Conservation (phyloP, 2,888 invertebrate genomes). For the Melipona beecheii region DNA sequence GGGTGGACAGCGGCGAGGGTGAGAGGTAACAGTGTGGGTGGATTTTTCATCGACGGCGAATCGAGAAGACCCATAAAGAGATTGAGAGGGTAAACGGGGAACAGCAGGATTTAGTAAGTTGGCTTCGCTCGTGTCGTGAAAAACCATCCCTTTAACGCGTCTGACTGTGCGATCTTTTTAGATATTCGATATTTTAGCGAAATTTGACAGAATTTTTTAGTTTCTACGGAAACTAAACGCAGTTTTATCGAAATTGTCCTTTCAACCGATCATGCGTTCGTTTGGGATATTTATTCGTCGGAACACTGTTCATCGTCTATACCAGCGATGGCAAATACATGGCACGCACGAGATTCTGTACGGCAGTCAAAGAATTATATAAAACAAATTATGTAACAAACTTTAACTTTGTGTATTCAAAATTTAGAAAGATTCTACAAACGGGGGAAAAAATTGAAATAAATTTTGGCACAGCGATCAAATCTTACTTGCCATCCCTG, state of each 20-base stretch:
- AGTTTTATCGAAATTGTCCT: background rate
- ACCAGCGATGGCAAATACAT: no score
- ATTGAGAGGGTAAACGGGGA: constrained; percentile 46
- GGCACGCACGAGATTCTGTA: no score
- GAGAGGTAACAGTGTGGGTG: constrained; percentile 70
- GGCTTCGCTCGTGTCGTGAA: constrained; percentile 7
- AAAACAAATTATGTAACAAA: no score
- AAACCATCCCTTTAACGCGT: constrained; percentile 44
- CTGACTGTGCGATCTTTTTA: background rate
- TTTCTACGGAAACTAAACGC: background rate
- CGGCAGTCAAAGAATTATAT: no score
- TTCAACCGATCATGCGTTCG: accelerated
- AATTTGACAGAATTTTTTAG: background rate
- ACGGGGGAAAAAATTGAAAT: no score
- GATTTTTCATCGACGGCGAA: constrained; percentile 70
- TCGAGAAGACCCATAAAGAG: constrained; percentile 60
- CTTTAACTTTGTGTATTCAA: no score
- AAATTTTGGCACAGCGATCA: no score
- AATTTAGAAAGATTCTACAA: no score
- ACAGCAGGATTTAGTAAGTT: constrained; percentile 8
- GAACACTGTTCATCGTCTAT: background rate
- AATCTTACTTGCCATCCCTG: no score
- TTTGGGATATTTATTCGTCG: background rate
- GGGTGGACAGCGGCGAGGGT: constrained; percentile 76
- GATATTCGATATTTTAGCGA: background rate